Evolutionary conservation across 2,113 vertebrate genomes (phyloP).

Genomic region (Otocyon megalotis): DNA sequence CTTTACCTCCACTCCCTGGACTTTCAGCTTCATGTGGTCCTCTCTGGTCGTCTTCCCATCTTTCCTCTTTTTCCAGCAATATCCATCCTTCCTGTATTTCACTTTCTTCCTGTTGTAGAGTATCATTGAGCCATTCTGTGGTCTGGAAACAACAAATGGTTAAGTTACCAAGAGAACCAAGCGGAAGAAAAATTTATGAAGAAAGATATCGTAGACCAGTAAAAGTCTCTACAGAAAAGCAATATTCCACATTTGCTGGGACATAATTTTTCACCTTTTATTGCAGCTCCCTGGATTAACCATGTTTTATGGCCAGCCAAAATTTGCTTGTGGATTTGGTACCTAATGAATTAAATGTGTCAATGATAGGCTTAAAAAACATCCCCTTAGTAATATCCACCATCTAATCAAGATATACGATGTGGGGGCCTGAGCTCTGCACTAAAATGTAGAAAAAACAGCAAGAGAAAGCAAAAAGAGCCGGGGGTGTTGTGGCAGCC

Average conservation of each 20-base stretch:
- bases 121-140: slow-evolving; percentile 99
- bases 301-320: slow-evolving; percentile 73
- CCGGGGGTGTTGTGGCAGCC: slow-evolving; percentile 32
- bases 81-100: slow-evolving; percentile 99
- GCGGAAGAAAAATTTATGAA: slow-evolving; percentile 50
- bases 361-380: slow-evolving; percentile 76
- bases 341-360: slow-evolving; percentile 80
- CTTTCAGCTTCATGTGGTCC: slow-evolving; percentile 99
- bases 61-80: slow-evolving; percentile 99
- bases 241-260: slow-evolving; percentile 28
- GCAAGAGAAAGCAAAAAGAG: neutral
- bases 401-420: slow-evolving; percentile 63
- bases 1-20: slow-evolving; percentile 99
- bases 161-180: slow-evolving; percentile 76
- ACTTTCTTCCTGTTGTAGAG: slow-evolving; percentile 99
- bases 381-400: slow-evolving; percentile 60
- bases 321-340: slow-evolving; percentile 70
- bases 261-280: slow-evolving; percentile 72
- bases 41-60: slow-evolving; percentile 98
- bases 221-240: slow-evolving; percentile 72
- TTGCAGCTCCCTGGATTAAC: slow-evolving; percentile 74
- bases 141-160: slow-evolving; percentile 90
- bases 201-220: slow-evolving; percentile 24
- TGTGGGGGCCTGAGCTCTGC: neutral
- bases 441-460: slow-evolving; percentile 70